Evolutionary conservation across 2,113 vertebrate species (phyloP), one percentile per base, ranked within the genome.

Genomic region (Typhlomys cinereus): DNA sequence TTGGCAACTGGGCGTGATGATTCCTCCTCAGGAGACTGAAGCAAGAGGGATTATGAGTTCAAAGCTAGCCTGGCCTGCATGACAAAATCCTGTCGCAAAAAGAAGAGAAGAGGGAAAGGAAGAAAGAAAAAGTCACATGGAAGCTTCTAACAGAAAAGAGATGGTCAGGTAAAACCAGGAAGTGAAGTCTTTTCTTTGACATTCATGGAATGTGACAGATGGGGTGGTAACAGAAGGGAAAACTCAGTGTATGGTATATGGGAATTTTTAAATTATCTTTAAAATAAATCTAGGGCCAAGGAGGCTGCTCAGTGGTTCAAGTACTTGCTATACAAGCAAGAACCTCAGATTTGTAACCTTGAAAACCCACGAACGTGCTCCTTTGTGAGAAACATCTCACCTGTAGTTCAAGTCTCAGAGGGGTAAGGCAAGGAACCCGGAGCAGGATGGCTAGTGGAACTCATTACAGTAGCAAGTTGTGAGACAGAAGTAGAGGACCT

Each of bases 241-340:
- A 46, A 82, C 57, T 78, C 7, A 9, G 20, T 54, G 14, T 73
- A 57, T 78, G 4, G 18, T 69, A 27, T 62, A 69, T 78, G 34
- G 36, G 27, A 90, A 86, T 61, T 11, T 70, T n/a, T n/a, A n/a
- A n/a, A 20, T 85, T 93, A 59, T 89, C 36, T 76, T 81, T 85
- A 52, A 92, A 90, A 61, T 48, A 76, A 54, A 50, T 62, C 6
- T 89, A n/a, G 89, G 54, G 44, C 39, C 34, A 25, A 54, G n/a
- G n/a, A n/a, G n/a, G n/a, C n/a, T n/a, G n/a, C n/a, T n/a, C n/a
- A n/a, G n/a, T n/a, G n/a, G n/a, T n/a, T n/a, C n/a, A n/a, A n/a
- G n/a, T n/a, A n/a, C n/a, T n/a, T n/a, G n/a, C n/a, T n/a, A n/a
- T n/a, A n/a, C n/a, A n/a, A n/a, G n/a, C n/a, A n/a, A n/a, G n/a